Base-by-base conservation (phyloP, 1,140 invertebrate species). In the Lamellibrachia luymesi region DNA sequence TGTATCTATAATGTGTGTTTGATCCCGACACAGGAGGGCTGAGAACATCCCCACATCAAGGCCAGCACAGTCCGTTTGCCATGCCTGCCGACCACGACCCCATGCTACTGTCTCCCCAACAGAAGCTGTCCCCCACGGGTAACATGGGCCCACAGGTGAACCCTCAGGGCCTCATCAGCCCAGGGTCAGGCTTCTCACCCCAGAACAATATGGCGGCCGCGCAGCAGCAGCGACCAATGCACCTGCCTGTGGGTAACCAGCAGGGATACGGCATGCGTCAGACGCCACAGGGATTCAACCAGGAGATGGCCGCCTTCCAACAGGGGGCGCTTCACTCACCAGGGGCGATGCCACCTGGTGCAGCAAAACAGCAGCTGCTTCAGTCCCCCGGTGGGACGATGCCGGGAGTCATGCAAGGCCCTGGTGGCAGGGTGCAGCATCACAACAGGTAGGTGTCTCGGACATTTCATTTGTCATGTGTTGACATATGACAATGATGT, bases 91-190 rank as follows among this genome's bases (percentile, higher is more conserved):
- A 38, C 52, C 94, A 94, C n/a, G 95, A 96, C 96, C 97, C 98
- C 6, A 97, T 98, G 97, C 96, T 98, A 93, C 98, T 96, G 93
- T 96, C 95, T 0, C 95, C 95, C 5, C 94, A 95, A 38, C 94
- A 94, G 91, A 94, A 98, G 96, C 96, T 98, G 93, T 97, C 97
- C 94, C 94, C 93, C 92, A 38, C 90, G 6, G 50, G 90, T 50
- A 5, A 91, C 50, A 50, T 90, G 49, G 90, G 25, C 27, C 17
- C 27, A 17, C 92, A 50, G 49, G 25, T 38, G n/a, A 49, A 10
- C 90, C 50, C 49, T 27, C 90, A 93, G 80, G 80, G 90, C 50
- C 90, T 51, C 27, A n/a, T 93, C 80, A 91, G 51, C 51, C 51
- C 64, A 8, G 92, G 80, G 13, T 50, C 38, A 38, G 49, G 92